Evolutionary conservation across 2,113 vertebrate species (phyloP), one percentile per base, ranked within the genome.

Genomic region (Telmatochromis sp.): DNA sequence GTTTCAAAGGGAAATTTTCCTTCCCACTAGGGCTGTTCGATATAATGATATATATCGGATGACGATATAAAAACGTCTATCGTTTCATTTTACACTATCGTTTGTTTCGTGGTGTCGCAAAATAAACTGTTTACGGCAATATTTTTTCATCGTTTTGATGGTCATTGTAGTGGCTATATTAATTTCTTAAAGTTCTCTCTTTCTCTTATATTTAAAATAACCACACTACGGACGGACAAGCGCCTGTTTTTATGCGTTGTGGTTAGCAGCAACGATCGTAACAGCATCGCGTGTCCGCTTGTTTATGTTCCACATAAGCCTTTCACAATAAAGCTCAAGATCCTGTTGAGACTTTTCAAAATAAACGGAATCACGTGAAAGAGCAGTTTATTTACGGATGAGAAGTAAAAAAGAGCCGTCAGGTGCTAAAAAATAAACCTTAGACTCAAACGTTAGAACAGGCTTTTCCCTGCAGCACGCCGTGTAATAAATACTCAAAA

Each of bases 211-310:
- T 47, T 47, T 47, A 5, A 37, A 1, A 37, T 37, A 37, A 10
- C 35, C 4, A 37, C 35, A 37, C 35, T 10, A 37, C 35, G 1
- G 35, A 37, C 4, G 4, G 37, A 5, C 37, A 37, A 37, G 4
- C 4, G 9, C 37, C 37, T 11, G 37, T 37, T 37, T 37, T 37
- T 37, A 37, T 37, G 37, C 37, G 35, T 10, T 37, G 35, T 37
- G 0, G 35, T 37, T 37, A 37, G 35, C 35, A 37, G 0, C 35
- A 37, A 10, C 9, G 35, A 35, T 1, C 0, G 35, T 35, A 10
- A 37, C 9, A 2, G 1, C 35, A 10, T 37, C 1, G 4, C 9
- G 9, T 37, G 35, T 10, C 35, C 4, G 9, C 35, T 37, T 37
- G 35, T 37, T 37, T 37, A 37, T 37, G 35, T 37, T 37, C 35